These are phyloP conservation scores for Solenopsis fugax DNA, from an alignment of 1,140 invertebrate species.

Conservation along the genomic window DNA sequence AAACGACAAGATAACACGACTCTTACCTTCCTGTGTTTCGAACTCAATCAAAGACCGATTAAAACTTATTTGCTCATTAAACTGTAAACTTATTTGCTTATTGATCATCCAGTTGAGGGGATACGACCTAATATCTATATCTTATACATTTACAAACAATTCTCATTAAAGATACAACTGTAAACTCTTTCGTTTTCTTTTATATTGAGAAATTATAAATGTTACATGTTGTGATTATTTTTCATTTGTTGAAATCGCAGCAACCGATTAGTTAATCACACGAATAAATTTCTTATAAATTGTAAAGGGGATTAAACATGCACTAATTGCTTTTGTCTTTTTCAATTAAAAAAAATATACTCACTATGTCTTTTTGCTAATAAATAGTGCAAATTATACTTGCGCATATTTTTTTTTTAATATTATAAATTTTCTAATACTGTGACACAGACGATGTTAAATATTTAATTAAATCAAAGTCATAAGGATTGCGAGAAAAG, in stretches of 20 bases:
- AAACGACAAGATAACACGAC: constrained; percentile 62
- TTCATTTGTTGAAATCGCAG: background rate
- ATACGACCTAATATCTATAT: background rate
- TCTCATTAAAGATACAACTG: background rate
- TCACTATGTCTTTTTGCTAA: background rate
- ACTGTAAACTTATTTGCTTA: too few species aligned
- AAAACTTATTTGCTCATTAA: background rate
- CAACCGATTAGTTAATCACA: background rate
- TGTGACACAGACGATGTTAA: background rate
- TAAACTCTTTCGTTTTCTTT: background rate
- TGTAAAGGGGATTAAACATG: background rate
- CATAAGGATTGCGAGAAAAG: background rate
- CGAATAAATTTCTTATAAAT: constrained; percentile 7
- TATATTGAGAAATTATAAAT: background rate
- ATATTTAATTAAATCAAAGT: constrained; percentile 7
- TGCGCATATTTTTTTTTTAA: background rate
- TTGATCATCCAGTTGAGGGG: background rate
- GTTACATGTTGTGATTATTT: background rate
- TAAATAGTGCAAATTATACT: background rate
- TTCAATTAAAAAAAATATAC: background rate
- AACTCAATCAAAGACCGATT: background rate
- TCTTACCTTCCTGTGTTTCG: background rate
- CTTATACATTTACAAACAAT: background rate
- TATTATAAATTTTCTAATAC: background rate
- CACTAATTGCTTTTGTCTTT: background rate